A percentile compares a stretch with the other conserved stretches of the same genome.
phyloP scores from a whole-genome alignment of 2,888 invertebrate species.

The Andrena minutula region DNA sequence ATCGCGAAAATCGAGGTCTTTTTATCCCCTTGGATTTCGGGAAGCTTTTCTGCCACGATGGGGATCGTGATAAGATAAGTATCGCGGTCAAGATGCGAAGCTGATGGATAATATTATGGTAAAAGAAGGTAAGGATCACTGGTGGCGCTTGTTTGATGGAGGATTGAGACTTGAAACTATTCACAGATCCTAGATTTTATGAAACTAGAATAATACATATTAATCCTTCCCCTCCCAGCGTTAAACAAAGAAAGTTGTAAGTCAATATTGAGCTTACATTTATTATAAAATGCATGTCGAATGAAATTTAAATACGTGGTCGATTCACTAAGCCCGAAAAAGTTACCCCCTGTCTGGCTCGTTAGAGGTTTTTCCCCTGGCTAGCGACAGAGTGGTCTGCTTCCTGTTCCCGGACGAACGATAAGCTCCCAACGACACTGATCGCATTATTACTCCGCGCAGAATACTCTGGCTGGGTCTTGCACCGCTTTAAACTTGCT shows the following conservation, averaged over 20 bases:
- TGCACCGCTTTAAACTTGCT: constrained; percentile 25
- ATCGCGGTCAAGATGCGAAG: no score
- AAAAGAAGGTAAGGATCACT: no score
- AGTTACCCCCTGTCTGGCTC: not conserved
- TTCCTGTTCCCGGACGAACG: constrained; percentile 1
- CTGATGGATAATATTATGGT: no score
- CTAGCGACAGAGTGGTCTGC: not conserved
- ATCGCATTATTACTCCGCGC: constrained; percentile 36
- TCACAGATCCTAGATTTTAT: no score
- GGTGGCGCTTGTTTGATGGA: no score
- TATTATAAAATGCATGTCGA: not conserved
- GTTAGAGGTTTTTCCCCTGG: not conserved
- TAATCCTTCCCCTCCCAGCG: no score
- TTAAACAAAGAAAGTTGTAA: no score
- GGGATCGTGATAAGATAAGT: not conserved
- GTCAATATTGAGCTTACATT: not conserved
- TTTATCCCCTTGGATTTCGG: constrained; percentile 3
- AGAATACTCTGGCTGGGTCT: constrained; percentile 24
- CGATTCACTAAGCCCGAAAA: not conserved
- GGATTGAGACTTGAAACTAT: no score
- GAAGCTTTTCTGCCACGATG: not conserved
- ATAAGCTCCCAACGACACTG: constrained; percentile 14
- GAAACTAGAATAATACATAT: no score
- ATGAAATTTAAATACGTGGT: not conserved
- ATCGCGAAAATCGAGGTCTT: constrained; percentile 33